A percentile compares a stretch with the other conserved stretches of the same genome.
Evolutionary conservation across 2,113 vertebrate species (phyloP).

Genomic region (Salvelinus namaycush): DNA sequence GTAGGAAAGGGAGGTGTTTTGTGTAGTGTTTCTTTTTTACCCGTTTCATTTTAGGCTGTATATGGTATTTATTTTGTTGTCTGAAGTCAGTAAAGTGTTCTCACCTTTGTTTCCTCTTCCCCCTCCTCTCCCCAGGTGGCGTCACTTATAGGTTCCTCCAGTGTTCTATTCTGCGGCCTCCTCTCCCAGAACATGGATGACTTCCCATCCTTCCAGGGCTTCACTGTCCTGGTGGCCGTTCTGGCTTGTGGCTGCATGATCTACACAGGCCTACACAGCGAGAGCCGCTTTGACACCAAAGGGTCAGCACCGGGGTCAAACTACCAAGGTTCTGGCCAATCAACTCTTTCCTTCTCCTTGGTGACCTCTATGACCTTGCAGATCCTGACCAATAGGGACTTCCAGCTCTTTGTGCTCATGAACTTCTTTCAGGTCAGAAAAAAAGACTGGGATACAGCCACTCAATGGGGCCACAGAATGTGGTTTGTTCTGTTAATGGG

Average conservation of each 20-base stretch:
- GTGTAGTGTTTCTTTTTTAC: no score
- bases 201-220: constrained; percentile 78
- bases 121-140: constrained; percentile 61
- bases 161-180: constrained; percentile 84
- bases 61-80: no score
- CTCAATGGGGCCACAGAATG: no score
- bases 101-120: not conserved
- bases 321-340: constrained; percentile 10
- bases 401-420: constrained; percentile 83
- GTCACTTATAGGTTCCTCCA: constrained; percentile 79
- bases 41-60: no score
- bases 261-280: constrained; percentile 76
- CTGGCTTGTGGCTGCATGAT: constrained; percentile 81
- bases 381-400: constrained; percentile 83
- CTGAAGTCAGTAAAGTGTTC: no score
- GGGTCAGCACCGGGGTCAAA: not conserved
- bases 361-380: constrained; percentile 75
- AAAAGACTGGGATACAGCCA: no score
- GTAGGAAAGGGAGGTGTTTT: constrained; percentile 28
- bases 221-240: constrained; percentile 64
- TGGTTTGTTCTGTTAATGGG: no score
- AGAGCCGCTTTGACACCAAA: constrained; percentile 74
- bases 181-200: constrained; percentile 84
- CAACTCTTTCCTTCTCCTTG: constrained; percentile 65
- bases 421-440: constrained; percentile 86